Conservation (phyloP, 64 coral and sea anemone genomes). For the Montipora cactus region DNA sequence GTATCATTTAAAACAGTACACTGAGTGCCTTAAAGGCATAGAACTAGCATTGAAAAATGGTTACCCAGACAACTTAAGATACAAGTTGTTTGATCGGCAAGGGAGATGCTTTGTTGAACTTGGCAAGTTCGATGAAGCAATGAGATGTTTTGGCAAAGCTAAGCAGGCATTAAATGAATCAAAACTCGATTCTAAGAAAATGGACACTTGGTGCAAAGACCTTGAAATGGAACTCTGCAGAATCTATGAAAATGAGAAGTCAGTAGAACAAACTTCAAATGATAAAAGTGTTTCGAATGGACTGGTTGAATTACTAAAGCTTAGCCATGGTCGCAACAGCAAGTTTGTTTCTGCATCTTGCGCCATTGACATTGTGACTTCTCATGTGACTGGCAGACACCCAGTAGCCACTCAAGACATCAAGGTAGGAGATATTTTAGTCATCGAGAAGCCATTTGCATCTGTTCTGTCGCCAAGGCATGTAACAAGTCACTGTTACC, state of each 20-base stretch:
- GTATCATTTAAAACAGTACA: conserved; percentile 68
- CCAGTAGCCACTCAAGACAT: conserved; percentile 83
- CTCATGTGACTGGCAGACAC: conserved; percentile 57
- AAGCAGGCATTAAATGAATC: conserved; percentile 56
- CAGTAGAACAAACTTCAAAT: background rate
- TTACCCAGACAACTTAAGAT: conserved; percentile 78
- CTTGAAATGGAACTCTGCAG: conserved; percentile 62
- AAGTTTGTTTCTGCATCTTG: conserved; percentile 73
- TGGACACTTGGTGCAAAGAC: conserved; percentile 45
- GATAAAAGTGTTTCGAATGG: background rate
- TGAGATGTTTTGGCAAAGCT: conserved; percentile 60
- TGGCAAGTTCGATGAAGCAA: conserved; percentile 32
- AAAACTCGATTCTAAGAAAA: conserved; percentile 70
- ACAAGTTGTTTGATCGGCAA: conserved; percentile 87
- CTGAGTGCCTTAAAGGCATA: conserved; percentile 71
- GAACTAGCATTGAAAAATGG: conserved; percentile 49
- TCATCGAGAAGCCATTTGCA: conserved; percentile 93
- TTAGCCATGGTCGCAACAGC: conserved; percentile 35
- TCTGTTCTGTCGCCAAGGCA: conserved; percentile 86
- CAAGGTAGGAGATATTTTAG: conserved; percentile 82
- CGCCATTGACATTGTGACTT: conserved; percentile 46
- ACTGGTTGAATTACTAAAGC: conserved; percentile 37
- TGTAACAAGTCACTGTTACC: conserved; percentile 77
- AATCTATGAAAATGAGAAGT: background rate
- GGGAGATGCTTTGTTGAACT: conserved; percentile 76